Conservation (phyloP, 2,888 invertebrate species). For the Leucozona laternaria region DNA sequence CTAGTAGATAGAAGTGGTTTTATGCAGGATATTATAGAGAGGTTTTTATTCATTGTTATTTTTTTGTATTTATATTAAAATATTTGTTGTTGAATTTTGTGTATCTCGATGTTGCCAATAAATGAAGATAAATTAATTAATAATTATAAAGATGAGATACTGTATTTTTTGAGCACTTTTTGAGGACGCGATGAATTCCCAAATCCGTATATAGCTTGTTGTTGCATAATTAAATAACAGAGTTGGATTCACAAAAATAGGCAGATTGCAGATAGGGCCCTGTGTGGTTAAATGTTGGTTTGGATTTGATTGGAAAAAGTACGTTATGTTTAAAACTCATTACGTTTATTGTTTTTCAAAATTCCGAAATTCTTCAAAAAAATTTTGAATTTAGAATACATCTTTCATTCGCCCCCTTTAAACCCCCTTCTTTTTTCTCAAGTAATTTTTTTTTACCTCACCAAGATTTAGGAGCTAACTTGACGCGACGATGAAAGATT, state of each 20-base stretch:
- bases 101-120: slow-evolving; percentile 62
- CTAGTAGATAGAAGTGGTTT: slow-evolving; percentile 16
- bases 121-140: slow-evolving; percentile 66
- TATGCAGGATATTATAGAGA: neutral
- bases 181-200: neutral
- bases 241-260: neutral
- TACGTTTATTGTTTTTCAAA: too few relatives aligned
- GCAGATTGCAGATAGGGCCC: too few relatives aligned
- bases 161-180: neutral
- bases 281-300: too few relatives aligned
- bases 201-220: neutral
- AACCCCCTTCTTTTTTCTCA: too few relatives aligned
- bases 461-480: too few relatives aligned
- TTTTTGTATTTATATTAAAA: neutral
- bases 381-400: too few relatives aligned
- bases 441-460: too few relatives aligned
- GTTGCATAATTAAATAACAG: neutral
- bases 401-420: too few relatives aligned
- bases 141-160: slow-evolving; percentile 46
- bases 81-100: slow-evolving; percentile 1
- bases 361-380: too few relatives aligned
- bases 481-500: too few relatives aligned
- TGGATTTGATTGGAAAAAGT: too few relatives aligned
- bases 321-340: too few relatives aligned
- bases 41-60: slow-evolving; percentile 43